Conservation (phyloP, 2,797 vertebrate genomes). For the Calcarius lapponicus region DNA sequence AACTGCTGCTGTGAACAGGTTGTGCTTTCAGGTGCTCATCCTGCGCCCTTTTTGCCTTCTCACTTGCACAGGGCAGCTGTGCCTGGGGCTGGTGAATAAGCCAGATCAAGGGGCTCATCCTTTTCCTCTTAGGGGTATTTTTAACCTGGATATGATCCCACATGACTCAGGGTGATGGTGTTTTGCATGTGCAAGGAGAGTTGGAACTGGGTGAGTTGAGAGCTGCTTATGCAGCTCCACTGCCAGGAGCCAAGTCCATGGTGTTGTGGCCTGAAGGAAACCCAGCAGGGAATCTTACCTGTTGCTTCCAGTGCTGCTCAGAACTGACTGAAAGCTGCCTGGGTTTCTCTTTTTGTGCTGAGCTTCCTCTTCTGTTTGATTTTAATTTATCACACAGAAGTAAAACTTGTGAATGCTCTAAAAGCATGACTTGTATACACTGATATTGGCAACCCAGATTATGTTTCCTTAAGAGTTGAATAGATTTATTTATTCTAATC, state of each 20-base stretch:
- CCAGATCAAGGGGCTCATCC: conserved; percentile 30
- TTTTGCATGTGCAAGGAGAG: background rate
- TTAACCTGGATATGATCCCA: background rate
- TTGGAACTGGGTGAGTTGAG: background rate
- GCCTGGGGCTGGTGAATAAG: background rate
- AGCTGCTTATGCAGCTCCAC: background rate
- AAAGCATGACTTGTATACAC: background rate
- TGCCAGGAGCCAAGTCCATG: background rate
- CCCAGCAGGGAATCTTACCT: background rate
- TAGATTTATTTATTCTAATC: background rate
- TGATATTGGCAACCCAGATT: background rate
- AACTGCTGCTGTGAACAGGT: background rate
- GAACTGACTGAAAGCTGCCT: background rate
- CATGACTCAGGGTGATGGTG: background rate
- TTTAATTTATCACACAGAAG: background rate
- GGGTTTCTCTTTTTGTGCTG: background rate
- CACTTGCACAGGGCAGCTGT: background rate
- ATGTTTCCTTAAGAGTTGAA: background rate
- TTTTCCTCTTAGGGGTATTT: conserved; percentile 52
- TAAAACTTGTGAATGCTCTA: background rate
- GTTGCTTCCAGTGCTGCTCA: background rate
- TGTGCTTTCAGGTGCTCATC: background rate
- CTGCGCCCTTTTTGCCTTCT: background rate
- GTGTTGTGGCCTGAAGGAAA: background rate
- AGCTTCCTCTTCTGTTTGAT: background rate